Conservation (phyloP, 1,140 invertebrate genomes). For the Lordiphosa mommai region DNA sequence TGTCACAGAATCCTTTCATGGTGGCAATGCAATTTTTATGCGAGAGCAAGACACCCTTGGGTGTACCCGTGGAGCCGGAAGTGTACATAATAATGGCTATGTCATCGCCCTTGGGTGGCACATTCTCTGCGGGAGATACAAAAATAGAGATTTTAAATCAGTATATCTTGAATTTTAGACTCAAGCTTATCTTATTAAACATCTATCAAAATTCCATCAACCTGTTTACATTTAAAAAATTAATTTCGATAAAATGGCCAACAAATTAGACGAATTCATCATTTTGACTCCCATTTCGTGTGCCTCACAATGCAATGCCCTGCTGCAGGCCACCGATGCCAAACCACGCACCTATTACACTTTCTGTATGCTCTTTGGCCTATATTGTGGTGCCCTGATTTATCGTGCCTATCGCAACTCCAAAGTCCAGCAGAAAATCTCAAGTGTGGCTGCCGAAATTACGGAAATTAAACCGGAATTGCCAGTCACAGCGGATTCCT, state of each 20-base stretch:
- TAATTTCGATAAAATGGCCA: conserved; percentile 1
- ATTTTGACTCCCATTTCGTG: conserved; percentile 29
- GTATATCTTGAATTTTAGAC: not conserved
- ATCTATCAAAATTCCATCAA: conserved; percentile 21
- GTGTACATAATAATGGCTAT: conserved; percentile 98
- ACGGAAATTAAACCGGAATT: not conserved
- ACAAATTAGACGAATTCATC: conserved; percentile 21
- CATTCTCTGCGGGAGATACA: conserved; percentile 76
- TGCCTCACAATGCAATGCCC: conserved; percentile 14
- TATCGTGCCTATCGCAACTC: conserved; percentile 11
- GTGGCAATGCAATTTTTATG: conserved; percentile 95
- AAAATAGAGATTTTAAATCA: not conserved
- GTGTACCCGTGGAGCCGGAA: conserved; percentile 94
- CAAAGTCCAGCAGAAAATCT: not conserved
- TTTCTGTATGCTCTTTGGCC: conserved; percentile 14
- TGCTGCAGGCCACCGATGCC: not conserved
- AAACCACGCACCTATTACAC: conserved; percentile 4
- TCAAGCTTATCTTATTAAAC: not conserved
- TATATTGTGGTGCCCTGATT: conserved; percentile 18
- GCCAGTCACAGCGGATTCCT: not conserved
- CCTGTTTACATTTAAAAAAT: too few relatives aligned
- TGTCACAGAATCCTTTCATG: conserved; percentile 92
- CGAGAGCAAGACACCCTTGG: conserved; percentile 92
- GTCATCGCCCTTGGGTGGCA: conserved; percentile 86
- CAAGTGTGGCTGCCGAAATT: not conserved